phyloP scores from a whole-genome alignment of 1,140 invertebrate genomes.

The Drosophila dunni region DNA sequence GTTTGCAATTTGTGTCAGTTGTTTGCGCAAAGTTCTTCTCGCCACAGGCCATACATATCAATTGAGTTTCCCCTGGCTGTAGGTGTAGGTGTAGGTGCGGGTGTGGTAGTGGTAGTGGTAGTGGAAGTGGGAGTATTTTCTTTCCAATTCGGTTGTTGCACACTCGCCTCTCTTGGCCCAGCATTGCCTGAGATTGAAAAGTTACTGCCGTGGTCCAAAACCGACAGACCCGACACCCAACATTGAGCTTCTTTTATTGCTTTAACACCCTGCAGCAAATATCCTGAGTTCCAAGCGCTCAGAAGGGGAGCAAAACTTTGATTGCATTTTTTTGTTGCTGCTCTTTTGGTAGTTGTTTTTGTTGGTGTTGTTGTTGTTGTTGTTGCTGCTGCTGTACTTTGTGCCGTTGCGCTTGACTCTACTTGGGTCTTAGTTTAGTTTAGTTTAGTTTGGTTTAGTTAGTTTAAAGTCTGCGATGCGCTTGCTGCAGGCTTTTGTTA shows the following conservation, averaged over 20 bases:
- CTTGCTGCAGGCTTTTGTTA: conserved; percentile 60
- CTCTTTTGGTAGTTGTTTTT: too few relatives aligned
- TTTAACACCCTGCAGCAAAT: conserved; percentile 63
- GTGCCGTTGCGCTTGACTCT: conserved; percentile 49
- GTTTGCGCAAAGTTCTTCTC: conserved; percentile 63
- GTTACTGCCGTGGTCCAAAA: conserved; percentile 49
- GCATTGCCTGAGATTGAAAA: conserved; percentile 74
- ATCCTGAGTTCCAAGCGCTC: conserved; percentile 9
- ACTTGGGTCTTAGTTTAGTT: conserved; percentile 43
- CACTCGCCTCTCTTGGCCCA: conserved; percentile 49
- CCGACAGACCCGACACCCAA: not conserved
- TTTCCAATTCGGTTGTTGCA: conserved; percentile 35
- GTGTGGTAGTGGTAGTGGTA: not conserved
- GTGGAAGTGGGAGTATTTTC: conserved; percentile 6
- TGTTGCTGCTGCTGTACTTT: not conserved
- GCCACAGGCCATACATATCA: conserved; percentile 71
- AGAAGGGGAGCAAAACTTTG: conserved; percentile 63
- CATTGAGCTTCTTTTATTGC: conserved; percentile 74
- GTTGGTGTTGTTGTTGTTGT: too few relatives aligned
- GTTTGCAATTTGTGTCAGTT: conserved; percentile 82
- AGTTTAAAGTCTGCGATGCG: conserved; percentile 68
- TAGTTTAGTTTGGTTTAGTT: conserved; percentile 39
- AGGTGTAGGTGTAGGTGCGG: not conserved
- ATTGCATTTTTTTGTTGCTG: conserved; percentile 65
- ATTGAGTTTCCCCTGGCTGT: conserved; percentile 41